These are phyloP conservation scores for Corella eumyota DNA, from an alignment of 23 tunicate species.

Conservation along the genomic window DNA sequence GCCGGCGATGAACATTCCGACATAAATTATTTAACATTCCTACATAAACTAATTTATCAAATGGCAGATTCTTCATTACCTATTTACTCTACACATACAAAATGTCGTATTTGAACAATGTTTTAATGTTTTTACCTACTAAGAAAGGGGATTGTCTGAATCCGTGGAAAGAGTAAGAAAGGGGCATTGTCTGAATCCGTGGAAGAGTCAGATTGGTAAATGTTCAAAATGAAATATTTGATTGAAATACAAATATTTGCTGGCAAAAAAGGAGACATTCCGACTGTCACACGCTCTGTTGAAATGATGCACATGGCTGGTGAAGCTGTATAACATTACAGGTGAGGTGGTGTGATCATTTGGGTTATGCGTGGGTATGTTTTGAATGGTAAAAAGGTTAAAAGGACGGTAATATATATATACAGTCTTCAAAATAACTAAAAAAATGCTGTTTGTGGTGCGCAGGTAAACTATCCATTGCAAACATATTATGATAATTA, in stretches of 20 bases:
- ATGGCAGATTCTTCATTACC: constrained; percentile 41
- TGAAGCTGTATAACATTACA: constrained; percentile 37
- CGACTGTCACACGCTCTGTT: constrained; percentile 11
- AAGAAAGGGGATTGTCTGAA: constrained; percentile 6
- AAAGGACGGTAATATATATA: background rate
- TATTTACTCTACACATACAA: constrained; percentile 49
- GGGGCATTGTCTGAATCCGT: too few species aligned
- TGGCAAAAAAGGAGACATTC: constrained; percentile 28
- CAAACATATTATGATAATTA: too few species aligned
- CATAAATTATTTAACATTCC: too few species aligned
- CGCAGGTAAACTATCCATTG: too few species aligned
- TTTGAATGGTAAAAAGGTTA: background rate
- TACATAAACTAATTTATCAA: constrained; percentile 41
- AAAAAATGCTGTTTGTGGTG: too few species aligned
- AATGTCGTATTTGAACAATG: constrained; percentile 22
- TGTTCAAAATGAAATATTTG: constrained; percentile 42
- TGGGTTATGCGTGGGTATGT: background rate
- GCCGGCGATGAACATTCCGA: constrained; percentile 73
- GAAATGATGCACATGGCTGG: constrained; percentile 61
- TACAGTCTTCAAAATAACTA: too few species aligned
- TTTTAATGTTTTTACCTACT: constrained; percentile 25
- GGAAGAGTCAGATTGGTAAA: constrained; percentile 66
- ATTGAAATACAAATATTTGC: constrained; percentile 28
- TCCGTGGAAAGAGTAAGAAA: too few species aligned
- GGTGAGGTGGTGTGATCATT: constrained; percentile 6